These are phyloP conservation scores for Chiloscyllium plagiosum DNA, from an alignment of 2,113 vertebrate species.

Conservation along the genomic window DNA sequence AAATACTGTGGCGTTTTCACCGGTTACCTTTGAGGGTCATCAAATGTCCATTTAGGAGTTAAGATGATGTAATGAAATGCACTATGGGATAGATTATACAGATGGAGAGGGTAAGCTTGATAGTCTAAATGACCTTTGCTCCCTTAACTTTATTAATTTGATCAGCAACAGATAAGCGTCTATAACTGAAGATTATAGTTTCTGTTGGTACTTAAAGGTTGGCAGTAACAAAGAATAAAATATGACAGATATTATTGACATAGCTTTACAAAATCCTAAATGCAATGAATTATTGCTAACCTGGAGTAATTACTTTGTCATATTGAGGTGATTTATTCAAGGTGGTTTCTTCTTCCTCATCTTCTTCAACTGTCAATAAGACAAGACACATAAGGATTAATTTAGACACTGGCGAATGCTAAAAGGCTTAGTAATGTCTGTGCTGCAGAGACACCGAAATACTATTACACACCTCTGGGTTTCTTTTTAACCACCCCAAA, in stretches of 20 bases:
- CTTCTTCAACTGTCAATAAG: slow-evolving; percentile 54
- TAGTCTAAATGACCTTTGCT: too few relatives aligned
- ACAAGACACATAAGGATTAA: slow-evolving; percentile 1
- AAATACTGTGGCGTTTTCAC: neutral
- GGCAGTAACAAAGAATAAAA: neutral
- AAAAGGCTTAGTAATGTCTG: neutral
- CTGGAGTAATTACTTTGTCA: slow-evolving; percentile 69
- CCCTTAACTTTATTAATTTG: neutral
- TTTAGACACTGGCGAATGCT: neutral
- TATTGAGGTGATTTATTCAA: slow-evolving; percentile 48
- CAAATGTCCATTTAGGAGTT: neutral
- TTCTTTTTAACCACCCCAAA: too few relatives aligned
- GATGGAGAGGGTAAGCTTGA: neutral
- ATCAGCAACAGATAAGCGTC: neutral
- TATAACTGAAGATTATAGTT: neutral
- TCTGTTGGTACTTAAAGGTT: neutral
- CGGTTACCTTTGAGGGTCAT: neutral
- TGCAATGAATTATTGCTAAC: slow-evolving; percentile 51
- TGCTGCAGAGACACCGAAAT: neutral
- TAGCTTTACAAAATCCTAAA: neutral
- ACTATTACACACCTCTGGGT: too few relatives aligned
- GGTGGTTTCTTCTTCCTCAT: slow-evolving; percentile 60
- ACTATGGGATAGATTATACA: neutral
- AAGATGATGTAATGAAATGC: neutral
- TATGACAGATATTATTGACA: neutral